phyloP scores from a whole-genome alignment of 2,888 invertebrate species.

The Stramonita haemastoma region DNA sequence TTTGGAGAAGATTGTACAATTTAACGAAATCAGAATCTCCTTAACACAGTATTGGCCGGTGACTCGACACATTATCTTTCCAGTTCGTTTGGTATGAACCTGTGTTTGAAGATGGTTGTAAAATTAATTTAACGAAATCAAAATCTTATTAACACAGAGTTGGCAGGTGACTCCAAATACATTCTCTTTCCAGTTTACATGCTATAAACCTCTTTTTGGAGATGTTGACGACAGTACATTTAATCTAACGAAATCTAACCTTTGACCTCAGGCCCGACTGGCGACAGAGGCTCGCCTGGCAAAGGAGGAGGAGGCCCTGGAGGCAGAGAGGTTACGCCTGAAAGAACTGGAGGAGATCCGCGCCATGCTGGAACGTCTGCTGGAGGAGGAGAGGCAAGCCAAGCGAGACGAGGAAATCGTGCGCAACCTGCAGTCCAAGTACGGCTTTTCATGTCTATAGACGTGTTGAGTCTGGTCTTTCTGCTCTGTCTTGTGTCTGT shows the following conservation, averaged over 20 bases:
- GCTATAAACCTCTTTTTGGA: too few relatives aligned
- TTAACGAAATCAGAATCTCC: too few relatives aligned
- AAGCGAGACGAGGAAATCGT: slow-evolving; percentile 90
- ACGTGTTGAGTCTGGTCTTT: not conserved
- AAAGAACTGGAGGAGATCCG: slow-evolving; percentile 85
- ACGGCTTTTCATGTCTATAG: not conserved
- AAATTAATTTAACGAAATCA: too few relatives aligned
- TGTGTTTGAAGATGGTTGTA: too few relatives aligned
- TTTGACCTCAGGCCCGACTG: not conserved
- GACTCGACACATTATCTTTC: too few relatives aligned
- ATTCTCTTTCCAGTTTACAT: too few relatives aligned
- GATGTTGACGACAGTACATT: too few relatives aligned
- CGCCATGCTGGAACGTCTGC: slow-evolving; percentile 83
- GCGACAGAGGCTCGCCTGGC: slow-evolving; percentile 78
- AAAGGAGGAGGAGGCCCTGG: slow-evolving; percentile 83
- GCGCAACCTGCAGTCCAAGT: slow-evolving; percentile 77
- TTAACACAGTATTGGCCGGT: too few relatives aligned
- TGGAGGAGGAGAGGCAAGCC: slow-evolving; percentile 90
- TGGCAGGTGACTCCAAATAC: too few relatives aligned
- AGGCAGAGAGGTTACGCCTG: slow-evolving; percentile 84
- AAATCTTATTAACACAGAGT: too few relatives aligned
- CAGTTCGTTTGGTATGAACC: too few relatives aligned
- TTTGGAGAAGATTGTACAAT: too few relatives aligned
- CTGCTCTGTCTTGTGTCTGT: not conserved
- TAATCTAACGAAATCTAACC: not conserved